Evolutionary conservation across 2,888 invertebrate genomes (phyloP), one percentile per base, ranked within the genome.

Genomic region (Caenorhabditis uteleia): DNA sequence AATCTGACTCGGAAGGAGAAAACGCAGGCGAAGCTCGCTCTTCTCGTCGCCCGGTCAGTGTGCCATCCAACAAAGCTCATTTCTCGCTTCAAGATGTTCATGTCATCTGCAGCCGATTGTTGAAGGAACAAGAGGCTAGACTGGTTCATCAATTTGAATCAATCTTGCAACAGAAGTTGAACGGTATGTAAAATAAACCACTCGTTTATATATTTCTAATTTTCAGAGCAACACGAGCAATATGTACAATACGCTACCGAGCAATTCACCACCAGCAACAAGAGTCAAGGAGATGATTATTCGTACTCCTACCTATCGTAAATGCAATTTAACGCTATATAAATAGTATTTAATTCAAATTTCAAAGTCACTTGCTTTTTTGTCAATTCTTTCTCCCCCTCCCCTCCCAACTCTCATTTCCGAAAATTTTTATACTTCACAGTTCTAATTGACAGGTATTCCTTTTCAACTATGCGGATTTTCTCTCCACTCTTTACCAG

Each of bases 231-330:
- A 86, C 97, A 97, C 84, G 95, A 97, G 85, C 92, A 95, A 83
- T 98, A 97, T 86, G 93, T 95, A 69, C 93, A 93, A 87, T 97
- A 97, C 87, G 95, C 95, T 79, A 90, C 92, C 81, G 97, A 98
- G 87, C 95, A 97, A 88, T 91, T 97, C 25, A 44, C 47, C 7
- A 38, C 54, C 10, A n/a, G n/a, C n/a, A n/a, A n/a, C n/a, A n/a
- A n/a, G n/a, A n/a, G n/a, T n/a, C n/a, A n/a, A n/a, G 53, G 48
- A 26, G 54, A 57, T n/a, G 65, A 69, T 33, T 61, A 61, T 34
- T 50, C 65, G 3, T 65, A 47, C 39, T 62, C 57, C n/a, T 71
- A 68, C 44, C 61, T 65, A n/a, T 67, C 67, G 2, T 66, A 58
- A 58, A 25, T 26, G n/a, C n/a, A n/a, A n/a, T n/a, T n/a, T n/a